Percentiles rank a stretch among this genome's conserved stretches.
phyloP scores from a whole-genome alignment of 2,888 invertebrate species.

The Miltochrista miniata region DNA sequence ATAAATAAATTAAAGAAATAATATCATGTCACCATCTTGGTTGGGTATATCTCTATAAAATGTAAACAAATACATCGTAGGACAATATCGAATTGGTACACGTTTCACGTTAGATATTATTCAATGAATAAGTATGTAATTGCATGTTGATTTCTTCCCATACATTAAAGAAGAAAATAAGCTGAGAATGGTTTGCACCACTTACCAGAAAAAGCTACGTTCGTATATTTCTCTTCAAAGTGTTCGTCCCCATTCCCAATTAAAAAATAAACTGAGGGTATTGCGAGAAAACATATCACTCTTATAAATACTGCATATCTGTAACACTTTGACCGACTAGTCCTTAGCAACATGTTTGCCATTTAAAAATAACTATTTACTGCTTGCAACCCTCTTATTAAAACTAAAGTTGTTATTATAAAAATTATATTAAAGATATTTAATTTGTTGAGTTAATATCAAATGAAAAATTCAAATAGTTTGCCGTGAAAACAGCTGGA shows the following conservation, averaged over 20 bases:
- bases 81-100: too few relatives aligned
- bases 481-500: conserved; percentile 63
- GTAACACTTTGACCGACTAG: conserved; percentile 57
- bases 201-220: conserved; percentile 40
- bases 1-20: too few relatives aligned
- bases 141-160: background rate
- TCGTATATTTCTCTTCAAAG: conserved; percentile 10
- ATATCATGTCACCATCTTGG: too few relatives aligned
- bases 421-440: background rate
- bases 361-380: conserved; percentile 46
- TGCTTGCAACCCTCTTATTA: background rate
- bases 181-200: background rate
- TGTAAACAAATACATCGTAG: background rate
- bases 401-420: background rate
- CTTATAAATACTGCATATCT: conserved; percentile 56
- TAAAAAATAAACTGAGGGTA: conserved; percentile 60
- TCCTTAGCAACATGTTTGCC: conserved; percentile 76
- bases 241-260: conserved; percentile 22
- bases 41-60: too few relatives aligned
- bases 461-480: conserved; percentile 73
- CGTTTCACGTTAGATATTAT: background rate
- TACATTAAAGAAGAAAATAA: background rate
- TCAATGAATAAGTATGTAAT: background rate
- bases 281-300: conserved; percentile 61
- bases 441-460: conserved; percentile 41